These are phyloP conservation scores for Nylanderia fulva DNA, from an alignment of 1,140 invertebrate species.

Conservation along the genomic window DNA sequence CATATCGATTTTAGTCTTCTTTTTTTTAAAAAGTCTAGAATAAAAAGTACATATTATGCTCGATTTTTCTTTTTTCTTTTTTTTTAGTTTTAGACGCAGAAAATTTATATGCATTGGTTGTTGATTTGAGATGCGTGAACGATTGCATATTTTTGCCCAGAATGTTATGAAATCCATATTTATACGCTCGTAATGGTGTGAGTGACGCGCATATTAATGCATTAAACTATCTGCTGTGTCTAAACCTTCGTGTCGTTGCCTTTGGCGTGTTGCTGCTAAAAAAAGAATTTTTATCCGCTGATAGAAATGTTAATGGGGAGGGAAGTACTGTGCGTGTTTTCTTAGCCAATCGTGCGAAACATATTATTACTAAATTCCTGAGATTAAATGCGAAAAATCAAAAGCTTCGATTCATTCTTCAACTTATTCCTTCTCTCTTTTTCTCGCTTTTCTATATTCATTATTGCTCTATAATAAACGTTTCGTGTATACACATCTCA, in stretches of 20 bases:
- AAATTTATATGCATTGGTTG: conserved; percentile 62
- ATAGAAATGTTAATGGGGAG: conserved; percentile 46
- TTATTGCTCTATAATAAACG: not conserved
- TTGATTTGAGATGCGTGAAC: conserved; percentile 1
- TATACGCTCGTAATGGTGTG: conserved; percentile 14
- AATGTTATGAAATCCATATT: conserved; percentile 61
- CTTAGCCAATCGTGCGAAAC: conserved; percentile 44
- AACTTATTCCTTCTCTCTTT: not conserved
- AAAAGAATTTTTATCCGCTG: conserved; percentile 38
- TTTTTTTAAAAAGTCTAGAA: not conserved
- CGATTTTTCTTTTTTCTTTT: not conserved
- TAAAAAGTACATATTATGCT: too few species aligned
- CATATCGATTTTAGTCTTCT: not conserved
- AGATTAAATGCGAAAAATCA: conserved; percentile 47
- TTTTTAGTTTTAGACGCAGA: not conserved
- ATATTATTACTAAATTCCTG: conserved; percentile 52
- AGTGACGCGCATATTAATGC: conserved; percentile 36
- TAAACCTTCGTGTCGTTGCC: conserved; percentile 38
- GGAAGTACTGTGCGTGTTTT: conserved; percentile 37
- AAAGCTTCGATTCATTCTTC: conserved; percentile 25
- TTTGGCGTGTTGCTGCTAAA: conserved; percentile 29
- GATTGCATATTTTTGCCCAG: not conserved
- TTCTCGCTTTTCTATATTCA: not conserved
- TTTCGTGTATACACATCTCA: not conserved
- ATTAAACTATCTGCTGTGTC: conserved; percentile 29